These are phyloP conservation scores for Phenganax stokvisi DNA, from an alignment of 92 coral and sea anemone species.

Conservation along the genomic window DNA sequence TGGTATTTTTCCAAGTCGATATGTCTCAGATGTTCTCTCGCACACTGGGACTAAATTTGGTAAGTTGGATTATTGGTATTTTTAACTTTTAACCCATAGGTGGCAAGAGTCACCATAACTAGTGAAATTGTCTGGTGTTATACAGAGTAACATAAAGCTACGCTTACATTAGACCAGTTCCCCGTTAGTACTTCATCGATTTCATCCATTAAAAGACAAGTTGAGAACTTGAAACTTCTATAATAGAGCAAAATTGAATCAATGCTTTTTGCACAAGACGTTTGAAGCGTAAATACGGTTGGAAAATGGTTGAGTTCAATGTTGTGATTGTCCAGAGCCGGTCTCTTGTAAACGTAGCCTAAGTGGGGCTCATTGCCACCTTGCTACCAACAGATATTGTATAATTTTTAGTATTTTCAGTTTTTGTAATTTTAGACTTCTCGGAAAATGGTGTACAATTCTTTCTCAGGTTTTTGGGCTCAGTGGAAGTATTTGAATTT, in stretches of 20 bases:
- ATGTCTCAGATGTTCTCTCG: slow-evolving; percentile 77
- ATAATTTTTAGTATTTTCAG: neutral
- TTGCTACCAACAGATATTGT: neutral
- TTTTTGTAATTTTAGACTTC: slow-evolving; percentile 7
- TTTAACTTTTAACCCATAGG: neutral
- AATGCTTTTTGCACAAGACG: too few species aligned
- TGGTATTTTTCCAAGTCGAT: slow-evolving; percentile 81
- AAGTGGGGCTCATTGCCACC: neutral
- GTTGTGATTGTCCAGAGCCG: too few species aligned
- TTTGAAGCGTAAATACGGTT: too few species aligned
- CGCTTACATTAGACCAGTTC: too few species aligned
- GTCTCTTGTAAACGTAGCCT: neutral
- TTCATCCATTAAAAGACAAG: too few species aligned
- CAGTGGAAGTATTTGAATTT: slow-evolving; percentile 83
- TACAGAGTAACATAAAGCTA: too few species aligned
- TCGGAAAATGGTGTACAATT: slow-evolving; percentile 57
- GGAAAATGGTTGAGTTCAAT: too few species aligned
- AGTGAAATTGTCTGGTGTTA: too few species aligned
- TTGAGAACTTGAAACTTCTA: too few species aligned
- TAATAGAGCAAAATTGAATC: too few species aligned
- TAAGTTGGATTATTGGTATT: neutral
- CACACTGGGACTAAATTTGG: slow-evolving; percentile 32
- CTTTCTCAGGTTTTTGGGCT: slow-evolving; percentile 86
- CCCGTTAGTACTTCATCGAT: too few species aligned
- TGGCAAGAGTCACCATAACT: neutral